A percentile compares a stretch with the other conserved stretches of the same genome.
These are phyloP conservation scores for Gavia stellata DNA, from an alignment of 2,113 vertebrate genomes.

Conservation along the genomic window DNA sequence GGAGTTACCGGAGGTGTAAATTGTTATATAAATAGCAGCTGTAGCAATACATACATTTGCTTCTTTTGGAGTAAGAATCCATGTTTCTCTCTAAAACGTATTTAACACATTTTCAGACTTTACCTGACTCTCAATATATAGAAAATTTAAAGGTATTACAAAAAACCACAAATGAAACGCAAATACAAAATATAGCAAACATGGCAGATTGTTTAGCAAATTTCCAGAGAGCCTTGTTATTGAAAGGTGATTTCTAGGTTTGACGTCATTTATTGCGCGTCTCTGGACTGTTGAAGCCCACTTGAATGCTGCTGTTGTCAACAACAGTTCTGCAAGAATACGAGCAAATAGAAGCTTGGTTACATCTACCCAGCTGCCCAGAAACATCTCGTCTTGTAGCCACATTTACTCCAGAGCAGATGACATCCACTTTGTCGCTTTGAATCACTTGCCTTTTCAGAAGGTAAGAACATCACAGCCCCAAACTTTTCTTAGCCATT, in stretches of 20 bases:
- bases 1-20: not conserved
- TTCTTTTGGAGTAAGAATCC: not conserved
- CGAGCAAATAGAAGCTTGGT: not conserved
- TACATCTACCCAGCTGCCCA: not conserved
- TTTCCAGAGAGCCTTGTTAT: not conserved
- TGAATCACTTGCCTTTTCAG: not conserved
- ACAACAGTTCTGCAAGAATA: not conserved
- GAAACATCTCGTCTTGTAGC: not conserved
- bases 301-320: not conserved
- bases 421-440: not conserved
- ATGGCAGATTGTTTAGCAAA: not conserved
- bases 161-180: not conserved
- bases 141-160: not conserved
- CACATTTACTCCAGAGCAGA: not conserved
- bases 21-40: not conserved
- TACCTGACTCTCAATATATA: not conserved
- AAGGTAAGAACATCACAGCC: not conserved
- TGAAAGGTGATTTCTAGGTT: not conserved
- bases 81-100: not conserved
- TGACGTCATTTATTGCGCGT: not conserved
- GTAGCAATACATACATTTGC: not conserved
- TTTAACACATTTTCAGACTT: not conserved
- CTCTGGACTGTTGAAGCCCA: not conserved
- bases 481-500: not conserved
- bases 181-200: not conserved